Conservation (phyloP, 1,140 invertebrate genomes). For the Choristoneura fumiferana region DNA sequence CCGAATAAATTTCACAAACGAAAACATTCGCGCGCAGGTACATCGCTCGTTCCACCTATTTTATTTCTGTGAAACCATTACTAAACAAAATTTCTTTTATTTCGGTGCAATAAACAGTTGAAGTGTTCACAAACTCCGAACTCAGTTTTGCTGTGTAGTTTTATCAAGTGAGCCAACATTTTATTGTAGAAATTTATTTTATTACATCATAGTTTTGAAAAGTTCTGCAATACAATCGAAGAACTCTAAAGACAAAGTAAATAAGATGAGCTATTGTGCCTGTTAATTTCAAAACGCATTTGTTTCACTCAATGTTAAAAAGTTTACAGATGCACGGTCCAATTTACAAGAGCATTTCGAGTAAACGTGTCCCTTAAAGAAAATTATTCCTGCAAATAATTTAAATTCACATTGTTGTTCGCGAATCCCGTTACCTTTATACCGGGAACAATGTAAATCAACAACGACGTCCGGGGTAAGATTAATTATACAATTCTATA, state of each 20-base stretch:
- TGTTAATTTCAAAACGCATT: not conserved
- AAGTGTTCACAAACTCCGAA: not conserved
- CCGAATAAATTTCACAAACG: constrained; percentile 48
- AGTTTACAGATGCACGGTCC: not conserved
- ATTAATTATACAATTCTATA: constrained; percentile 47
- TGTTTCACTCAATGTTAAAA: not conserved
- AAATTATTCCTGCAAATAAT: constrained; percentile 13
- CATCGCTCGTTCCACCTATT: not conserved
- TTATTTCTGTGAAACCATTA: constrained; percentile 30
- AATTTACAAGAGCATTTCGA: constrained; percentile 2
- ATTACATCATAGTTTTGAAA: not conserved
- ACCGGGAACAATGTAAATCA: constrained; percentile 39
- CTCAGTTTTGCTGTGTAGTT: not conserved
- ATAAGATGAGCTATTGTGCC: not conserved
- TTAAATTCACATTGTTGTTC: constrained; percentile 17
- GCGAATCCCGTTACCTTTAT: constrained; percentile 13
- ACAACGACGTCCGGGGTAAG: constrained; percentile 37
- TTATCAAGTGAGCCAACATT: not conserved
- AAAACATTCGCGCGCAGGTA: constrained; percentile 1
- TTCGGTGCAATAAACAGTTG: constrained; percentile 2
- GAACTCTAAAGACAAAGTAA: not conserved
- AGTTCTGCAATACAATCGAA: not conserved
- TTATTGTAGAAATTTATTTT: not conserved
- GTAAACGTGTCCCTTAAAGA: not conserved
- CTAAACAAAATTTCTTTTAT: not conserved